These are phyloP conservation scores for Macrosiphum euphorbiae DNA, from an alignment of 2,888 invertebrate genomes.

Conservation along the genomic window DNA sequence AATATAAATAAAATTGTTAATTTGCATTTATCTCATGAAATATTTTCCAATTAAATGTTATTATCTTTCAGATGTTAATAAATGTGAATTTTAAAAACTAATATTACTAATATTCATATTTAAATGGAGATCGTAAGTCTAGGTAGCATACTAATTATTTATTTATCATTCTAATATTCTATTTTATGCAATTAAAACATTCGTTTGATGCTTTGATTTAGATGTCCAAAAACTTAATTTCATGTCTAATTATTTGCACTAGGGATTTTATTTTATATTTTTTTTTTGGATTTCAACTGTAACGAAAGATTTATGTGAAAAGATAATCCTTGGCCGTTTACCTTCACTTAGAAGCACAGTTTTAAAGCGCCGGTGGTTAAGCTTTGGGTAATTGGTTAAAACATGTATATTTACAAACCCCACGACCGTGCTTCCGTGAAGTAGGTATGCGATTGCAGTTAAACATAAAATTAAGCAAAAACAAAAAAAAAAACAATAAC, in stretches of 20 bases:
- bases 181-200: not conserved
- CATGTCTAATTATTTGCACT: conserved; percentile 3
- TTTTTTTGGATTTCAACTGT: conserved; percentile 35
- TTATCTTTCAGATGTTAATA: not conserved
- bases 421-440: not conserved
- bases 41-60: not conserved
- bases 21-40: not conserved
- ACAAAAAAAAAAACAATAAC: not conserved
- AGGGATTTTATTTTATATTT: conserved; percentile 9
- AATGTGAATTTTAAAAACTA: not conserved
- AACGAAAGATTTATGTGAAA: conserved; percentile 54
- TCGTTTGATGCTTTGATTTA: not conserved
- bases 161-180: not conserved
- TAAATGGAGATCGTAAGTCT: not conserved
- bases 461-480: not conserved
- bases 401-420: conserved; percentile 37
- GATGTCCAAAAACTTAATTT: conserved; percentile 39
- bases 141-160: not conserved
- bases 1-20: not conserved
- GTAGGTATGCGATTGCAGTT: not conserved
- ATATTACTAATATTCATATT: not conserved
- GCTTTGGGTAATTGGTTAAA: conserved; percentile 57
- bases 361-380: conserved; percentile 37
- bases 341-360: conserved; percentile 38
- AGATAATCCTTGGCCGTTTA: conserved; percentile 53